These are phyloP conservation scores for Dicerorhinus sumatrensis DNA, from an alignment of 2,113 vertebrate species.

Conservation along the genomic window DNA sequence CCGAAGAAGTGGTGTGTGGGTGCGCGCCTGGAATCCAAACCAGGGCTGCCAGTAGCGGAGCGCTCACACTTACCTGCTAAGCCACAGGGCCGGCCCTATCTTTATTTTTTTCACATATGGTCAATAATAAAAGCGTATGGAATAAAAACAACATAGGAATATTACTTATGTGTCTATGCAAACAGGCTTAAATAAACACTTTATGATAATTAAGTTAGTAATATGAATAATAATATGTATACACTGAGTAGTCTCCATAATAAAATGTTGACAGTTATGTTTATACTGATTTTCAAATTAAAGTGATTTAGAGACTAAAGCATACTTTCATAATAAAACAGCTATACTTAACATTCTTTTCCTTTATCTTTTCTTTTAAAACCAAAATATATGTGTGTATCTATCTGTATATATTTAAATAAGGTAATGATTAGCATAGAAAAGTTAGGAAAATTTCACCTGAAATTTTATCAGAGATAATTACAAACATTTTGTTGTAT, in stretches of 20 bases:
- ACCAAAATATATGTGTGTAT: neutral
- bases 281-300: conserved; percentile 52
- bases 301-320: conserved; percentile 24
- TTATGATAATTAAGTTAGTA: conserved; percentile 50
- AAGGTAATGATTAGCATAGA: conserved; percentile 25
- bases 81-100: neutral
- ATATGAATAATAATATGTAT: conserved; percentile 12
- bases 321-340: conserved; percentile 23
- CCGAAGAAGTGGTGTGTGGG: no score
- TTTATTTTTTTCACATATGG: conserved; percentile 34
- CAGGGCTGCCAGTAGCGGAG: no score
- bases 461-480: conserved; percentile 17
- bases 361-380: neutral
- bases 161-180: neutral
- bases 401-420: neutral
- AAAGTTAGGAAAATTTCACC: conserved; percentile 19
- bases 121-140: conserved; percentile 42
- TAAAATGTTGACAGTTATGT: conserved; percentile 15
- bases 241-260: conserved; percentile 5
- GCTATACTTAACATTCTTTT: no score
- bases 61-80: no score
- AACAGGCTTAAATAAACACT: conserved; percentile 20
- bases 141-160: neutral
- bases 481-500: neutral
- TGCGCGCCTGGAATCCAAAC: no score